Base-by-base conservation (phyloP, 2,113 vertebrate genomes). In the Cyprinus carpio region DNA sequence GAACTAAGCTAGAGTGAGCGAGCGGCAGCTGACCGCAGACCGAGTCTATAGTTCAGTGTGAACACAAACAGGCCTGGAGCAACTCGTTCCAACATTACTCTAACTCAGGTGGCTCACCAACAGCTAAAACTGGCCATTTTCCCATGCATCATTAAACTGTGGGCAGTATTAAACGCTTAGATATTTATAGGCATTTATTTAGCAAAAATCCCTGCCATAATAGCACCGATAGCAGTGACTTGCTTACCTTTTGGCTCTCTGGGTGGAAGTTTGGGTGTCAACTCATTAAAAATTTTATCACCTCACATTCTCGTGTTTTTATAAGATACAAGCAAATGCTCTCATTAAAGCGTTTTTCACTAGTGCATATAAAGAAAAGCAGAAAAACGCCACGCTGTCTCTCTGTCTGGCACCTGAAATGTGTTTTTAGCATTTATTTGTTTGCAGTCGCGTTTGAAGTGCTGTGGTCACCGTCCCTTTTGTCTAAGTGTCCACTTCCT, bases 211-310 rank as follows among this genome's bases (percentile, higher is more conserved):
- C 37, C 37, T 40, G 37, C 40, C 40, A 40, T 40, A 8, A 40
- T 40, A 40, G 1, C 40, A 40, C 83, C 27, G 37, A 86, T 84
- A 83, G 37, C 15, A 78, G 9, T 7, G 74, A 64, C 71, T 71
- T 84, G 85, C 75, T 83, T 81, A 87, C 83, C 72, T 87, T 85
- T 79, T 83, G 85, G 79, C 85, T 83, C 78, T 62, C 54, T 34
- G 72, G 64, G 79, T 85, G 71, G 75, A 83, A 74, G 72, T 75
- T 75, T 85, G 72, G 82, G 82, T 87, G 83, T 87, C 85, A 89
- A 83, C 69, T 83, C 79, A 83, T 86, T 87, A 85, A 85, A 88
- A 27, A n/a, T 71, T 87, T 89, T 87, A 85, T 79, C 71, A 84
- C 84, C 43, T 46, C 6, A 75, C 49, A 83, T 87, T 87, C 87